Percentiles rank a stretch among this genome's conserved stretches.
These are phyloP conservation scores for Suricata suricatta DNA, from an alignment of 2,113 vertebrate genomes.

Conservation along the genomic window DNA sequence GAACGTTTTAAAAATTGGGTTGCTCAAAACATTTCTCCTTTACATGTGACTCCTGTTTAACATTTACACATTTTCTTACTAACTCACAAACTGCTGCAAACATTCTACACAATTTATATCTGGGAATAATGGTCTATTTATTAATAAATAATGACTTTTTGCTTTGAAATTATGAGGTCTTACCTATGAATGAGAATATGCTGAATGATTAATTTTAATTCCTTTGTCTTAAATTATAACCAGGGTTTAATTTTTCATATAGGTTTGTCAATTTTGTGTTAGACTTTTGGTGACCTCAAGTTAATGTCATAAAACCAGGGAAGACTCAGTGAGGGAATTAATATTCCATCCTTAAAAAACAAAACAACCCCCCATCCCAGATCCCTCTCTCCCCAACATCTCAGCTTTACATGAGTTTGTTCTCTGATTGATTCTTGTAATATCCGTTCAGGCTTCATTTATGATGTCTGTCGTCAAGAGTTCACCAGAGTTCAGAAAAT, in stretches of 20 bases:
- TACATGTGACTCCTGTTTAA: background rate
- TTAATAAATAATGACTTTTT: background rate
- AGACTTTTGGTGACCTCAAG: background rate
- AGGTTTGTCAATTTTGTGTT: background rate
- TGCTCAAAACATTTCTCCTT: background rate
- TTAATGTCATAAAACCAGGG: background rate
- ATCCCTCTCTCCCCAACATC: rapidly evolving
- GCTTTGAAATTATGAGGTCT: background rate
- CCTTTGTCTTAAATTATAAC: conserved; percentile 31
- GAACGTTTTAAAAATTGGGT: conserved; percentile 13
- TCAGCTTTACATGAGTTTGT: background rate
- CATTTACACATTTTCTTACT: background rate
- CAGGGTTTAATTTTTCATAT: conserved; percentile 19
- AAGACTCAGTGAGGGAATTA: background rate
- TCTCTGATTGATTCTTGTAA: conserved; percentile 52
- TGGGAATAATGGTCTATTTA: background rate
- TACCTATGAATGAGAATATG: conserved; percentile 4
- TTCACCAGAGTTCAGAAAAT: conserved; percentile 67
- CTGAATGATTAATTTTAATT: conserved; percentile 46
- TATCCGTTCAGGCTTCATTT: conserved; percentile 29
- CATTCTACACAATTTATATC: background rate
- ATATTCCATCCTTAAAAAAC: background rate
- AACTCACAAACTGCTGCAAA: background rate
- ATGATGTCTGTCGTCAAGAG: conserved; percentile 52
- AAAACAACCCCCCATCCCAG: background rate